Evolutionary conservation across 2,888 invertebrate species (phyloP).

Genomic region (Chydorus sphaericus): DNA sequence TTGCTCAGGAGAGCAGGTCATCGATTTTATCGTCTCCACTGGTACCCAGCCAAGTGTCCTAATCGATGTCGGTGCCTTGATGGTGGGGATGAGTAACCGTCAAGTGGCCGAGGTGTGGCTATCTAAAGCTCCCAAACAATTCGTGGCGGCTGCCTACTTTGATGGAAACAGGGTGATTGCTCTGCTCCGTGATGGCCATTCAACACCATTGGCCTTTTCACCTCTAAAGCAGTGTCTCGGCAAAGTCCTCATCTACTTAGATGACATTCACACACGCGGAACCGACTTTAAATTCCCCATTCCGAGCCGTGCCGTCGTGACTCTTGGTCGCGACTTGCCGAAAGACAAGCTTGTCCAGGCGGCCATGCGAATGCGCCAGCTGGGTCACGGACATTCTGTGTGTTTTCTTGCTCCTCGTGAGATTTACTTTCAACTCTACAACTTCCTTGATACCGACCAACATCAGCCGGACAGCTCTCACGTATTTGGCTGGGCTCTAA

Average conservation of each 20-base stretch:
- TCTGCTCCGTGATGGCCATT: constrained; percentile 6
- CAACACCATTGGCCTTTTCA: constrained; percentile 16
- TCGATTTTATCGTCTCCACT: constrained; percentile 7
- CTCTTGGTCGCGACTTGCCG: constrained; percentile 16
- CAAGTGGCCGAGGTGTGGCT: constrained; percentile 19
- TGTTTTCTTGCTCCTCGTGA: constrained; percentile 17
- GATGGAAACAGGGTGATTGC: constrained; percentile 15
- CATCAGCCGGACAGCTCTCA: constrained; percentile 10
- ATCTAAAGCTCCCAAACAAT: background rate
- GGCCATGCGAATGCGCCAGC: constrained; percentile 17
- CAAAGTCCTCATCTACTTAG: constrained; percentile 17
- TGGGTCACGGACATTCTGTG: constrained; percentile 17
- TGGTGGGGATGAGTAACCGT: constrained; percentile 18
- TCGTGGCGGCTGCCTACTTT: constrained; percentile 17
- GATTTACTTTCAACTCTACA: constrained; percentile 15
- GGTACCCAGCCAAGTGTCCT: constrained; percentile 13
- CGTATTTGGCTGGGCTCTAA: constrained; percentile 17
- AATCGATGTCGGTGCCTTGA: constrained; percentile 19
- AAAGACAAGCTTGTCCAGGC: constrained; percentile 19
- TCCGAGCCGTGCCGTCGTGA: constrained; percentile 15
- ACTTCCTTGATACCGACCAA: background rate
- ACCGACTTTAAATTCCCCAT: constrained; percentile 18
- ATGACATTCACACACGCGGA: constrained; percentile 20
- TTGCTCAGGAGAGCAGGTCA: background rate
- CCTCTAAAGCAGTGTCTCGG: constrained; percentile 16